Evolutionary conservation across 2,888 invertebrate species (phyloP).

Genomic region (Criorhina ranunculi): DNA sequence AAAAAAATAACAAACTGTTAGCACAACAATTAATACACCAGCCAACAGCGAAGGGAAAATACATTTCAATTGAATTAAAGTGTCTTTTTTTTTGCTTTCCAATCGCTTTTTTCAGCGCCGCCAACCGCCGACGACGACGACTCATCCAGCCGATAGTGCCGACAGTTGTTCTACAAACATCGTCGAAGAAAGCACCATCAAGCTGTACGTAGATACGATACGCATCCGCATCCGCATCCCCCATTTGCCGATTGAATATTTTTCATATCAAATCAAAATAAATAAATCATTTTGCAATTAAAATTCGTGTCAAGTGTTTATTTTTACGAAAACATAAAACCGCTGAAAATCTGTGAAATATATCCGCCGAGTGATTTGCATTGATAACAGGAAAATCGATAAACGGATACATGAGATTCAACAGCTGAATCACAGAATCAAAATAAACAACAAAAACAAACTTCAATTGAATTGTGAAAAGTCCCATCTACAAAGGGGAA

Average conservation of each 20-base stretch:
- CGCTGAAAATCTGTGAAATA: neutral
- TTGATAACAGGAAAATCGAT: conserved; percentile 63
- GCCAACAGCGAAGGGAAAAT: conserved; percentile 36
- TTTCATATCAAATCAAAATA: conserved; percentile 8
- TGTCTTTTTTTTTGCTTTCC: conserved; percentile 40
- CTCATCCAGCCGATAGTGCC: conserved; percentile 52
- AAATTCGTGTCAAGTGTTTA: neutral
- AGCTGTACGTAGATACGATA: neutral
- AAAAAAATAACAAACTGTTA: conserved; percentile 8
- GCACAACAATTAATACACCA: conserved; percentile 35
- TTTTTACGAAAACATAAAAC: neutral
- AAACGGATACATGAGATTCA: conserved; percentile 50
- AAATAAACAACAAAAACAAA: conserved; percentile 52
- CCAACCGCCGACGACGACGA: conserved; percentile 21
- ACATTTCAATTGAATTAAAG: conserved; percentile 32
- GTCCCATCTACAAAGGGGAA: conserved; percentile 41
- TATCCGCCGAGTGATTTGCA: conserved; percentile 12
- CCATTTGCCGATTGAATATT: conserved; percentile 29
- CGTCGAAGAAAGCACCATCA: conserved; percentile 37
- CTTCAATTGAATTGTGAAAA: conserved; percentile 34
- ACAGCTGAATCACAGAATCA: conserved; percentile 66
- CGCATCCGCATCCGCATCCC: conserved; percentile 1
- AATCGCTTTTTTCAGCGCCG: conserved; percentile 34
- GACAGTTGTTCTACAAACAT: conserved; percentile 58
- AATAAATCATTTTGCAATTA: conserved; percentile 17